Percentiles rank a stretch among this genome's conserved stretches.
These are phyloP conservation scores for Heteractis magnifica DNA, from an alignment of 92 coral and sea anemone genomes.

Conservation along the genomic window DNA sequence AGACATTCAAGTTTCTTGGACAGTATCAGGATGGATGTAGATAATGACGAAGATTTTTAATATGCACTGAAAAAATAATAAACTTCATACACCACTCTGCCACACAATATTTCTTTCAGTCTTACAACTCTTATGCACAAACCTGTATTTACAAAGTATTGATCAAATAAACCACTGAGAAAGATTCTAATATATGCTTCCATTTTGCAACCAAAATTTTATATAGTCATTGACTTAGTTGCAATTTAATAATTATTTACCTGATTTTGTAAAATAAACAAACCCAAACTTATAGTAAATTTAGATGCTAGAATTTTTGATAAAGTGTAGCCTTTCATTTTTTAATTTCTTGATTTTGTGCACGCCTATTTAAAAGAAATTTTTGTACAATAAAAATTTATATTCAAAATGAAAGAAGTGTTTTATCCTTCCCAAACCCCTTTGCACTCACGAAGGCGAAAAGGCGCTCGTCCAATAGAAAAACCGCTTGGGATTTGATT, in stretches of 20 bases:
- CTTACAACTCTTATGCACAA: no score
- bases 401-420: not conserved
- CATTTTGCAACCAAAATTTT: not conserved
- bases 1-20: conserved; percentile 93
- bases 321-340: not conserved
- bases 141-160: not conserved
- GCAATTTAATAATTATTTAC: not conserved
- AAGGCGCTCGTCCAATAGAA: not conserved
- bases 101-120: not conserved
- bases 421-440: not conserved
- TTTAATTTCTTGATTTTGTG: not conserved
- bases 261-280: not conserved
- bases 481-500: not conserved
- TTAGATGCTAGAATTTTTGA: not conserved
- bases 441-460: not conserved
- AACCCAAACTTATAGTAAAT: not conserved
- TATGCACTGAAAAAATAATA: not conserved
- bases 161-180: not conserved
- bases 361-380: not conserved
- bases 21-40: conserved; percentile 98
- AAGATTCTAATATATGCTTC: not conserved
- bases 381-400: not conserved
- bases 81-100: not conserved
- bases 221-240: not conserved
- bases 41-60: conserved; percentile 68